A percentile compares a stretch with the other conserved stretches of the same genome.
Conservation (phyloP, 2,113 vertebrate genomes). For the Egretta garzetta region DNA sequence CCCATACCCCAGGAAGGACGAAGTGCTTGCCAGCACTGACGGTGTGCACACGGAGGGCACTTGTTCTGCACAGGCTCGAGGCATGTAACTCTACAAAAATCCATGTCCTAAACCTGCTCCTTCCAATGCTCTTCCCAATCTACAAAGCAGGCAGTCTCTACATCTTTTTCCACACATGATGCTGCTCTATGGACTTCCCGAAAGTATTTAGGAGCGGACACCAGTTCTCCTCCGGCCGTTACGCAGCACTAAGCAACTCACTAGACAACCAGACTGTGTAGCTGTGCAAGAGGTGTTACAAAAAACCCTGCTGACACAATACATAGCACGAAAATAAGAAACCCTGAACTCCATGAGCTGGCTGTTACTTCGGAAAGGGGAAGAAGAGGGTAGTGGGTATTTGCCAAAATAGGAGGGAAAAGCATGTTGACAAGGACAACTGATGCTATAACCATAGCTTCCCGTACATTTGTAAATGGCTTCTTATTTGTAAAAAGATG, state of each 20-base stretch:
- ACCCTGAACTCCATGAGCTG: background rate
- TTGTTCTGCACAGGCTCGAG: background rate
- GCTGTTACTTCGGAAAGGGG: background rate
- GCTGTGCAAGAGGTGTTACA: background rate
- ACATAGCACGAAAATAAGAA: background rate
- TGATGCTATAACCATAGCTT: slow-evolving; percentile 41
- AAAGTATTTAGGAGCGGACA: rapidly evolving
- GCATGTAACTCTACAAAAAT: background rate
- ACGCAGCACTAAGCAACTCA: background rate
- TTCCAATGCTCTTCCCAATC: background rate
- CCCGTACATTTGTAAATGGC: background rate
- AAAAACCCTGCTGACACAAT: background rate
- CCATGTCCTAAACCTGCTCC: background rate
- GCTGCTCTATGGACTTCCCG: background rate
- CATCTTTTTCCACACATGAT: rapidly evolving
- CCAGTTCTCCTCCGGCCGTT: background rate
- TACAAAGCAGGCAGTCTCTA: background rate
- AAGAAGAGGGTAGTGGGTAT: background rate
- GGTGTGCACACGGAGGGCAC: rapidly evolving
- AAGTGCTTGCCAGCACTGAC: background rate
- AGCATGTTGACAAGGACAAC: background rate
- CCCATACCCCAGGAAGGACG: background rate
- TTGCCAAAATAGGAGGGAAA: background rate
- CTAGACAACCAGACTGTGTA: background rate
- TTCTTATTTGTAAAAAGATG: slow-evolving; percentile 42